Evolutionary conservation across 2,797 vertebrate genomes (phyloP).

Genomic region (Mormyrus proboscirostris): DNA sequence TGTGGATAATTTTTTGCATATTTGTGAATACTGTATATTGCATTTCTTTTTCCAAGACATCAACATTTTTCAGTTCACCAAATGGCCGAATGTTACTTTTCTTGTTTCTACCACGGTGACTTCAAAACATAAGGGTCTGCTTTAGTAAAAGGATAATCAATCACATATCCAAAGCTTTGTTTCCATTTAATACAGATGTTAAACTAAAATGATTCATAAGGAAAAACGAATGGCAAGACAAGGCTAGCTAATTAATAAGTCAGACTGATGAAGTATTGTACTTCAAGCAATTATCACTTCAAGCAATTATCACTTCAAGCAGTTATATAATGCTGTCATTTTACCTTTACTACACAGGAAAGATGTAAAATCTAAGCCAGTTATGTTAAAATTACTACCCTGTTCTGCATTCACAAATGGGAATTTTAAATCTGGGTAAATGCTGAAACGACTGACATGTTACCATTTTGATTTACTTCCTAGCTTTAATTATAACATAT

Average conservation of each 20-base stretch:
- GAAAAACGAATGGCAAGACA: neutral
- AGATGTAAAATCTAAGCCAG: neutral
- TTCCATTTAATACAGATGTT: neutral
- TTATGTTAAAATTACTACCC: neutral
- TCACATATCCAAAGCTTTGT: neutral
- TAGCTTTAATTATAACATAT: neutral
- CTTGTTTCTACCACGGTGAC: neutral
- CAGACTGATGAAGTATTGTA: neutral
- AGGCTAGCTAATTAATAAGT: neutral
- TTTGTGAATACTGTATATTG: neutral
- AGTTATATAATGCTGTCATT: slow-evolving; percentile 13
- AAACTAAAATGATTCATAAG: neutral
- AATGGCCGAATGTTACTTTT: neutral
- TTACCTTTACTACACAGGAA: neutral
- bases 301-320: neutral
- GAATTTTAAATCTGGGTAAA: neutral
- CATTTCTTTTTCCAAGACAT: neutral
- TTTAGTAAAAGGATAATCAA: neutral
- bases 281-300: neutral
- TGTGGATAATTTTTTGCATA: neutral
- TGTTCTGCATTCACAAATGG: neutral
- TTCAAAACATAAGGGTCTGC: neutral
- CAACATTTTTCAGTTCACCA: neutral
- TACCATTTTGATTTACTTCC: neutral
- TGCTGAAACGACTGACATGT: neutral